A percentile compares a stretch with the other conserved stretches of the same genome.
phyloP scores from a whole-genome alignment of 2,113 vertebrate species.

The Chloropsis cyanopogon region DNA sequence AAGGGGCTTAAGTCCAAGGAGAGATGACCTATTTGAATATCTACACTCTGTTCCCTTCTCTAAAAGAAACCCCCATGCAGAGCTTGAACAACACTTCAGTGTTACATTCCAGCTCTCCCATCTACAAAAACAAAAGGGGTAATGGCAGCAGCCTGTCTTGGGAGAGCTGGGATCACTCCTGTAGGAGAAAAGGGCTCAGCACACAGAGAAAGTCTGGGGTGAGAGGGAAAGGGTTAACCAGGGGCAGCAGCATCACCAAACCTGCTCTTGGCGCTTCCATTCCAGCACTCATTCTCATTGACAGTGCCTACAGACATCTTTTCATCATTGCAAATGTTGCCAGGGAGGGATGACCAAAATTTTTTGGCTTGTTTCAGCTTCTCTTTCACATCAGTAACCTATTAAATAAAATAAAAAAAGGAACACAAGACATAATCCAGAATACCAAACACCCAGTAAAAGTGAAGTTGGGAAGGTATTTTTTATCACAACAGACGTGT shows the following conservation, averaged over 20 bases:
- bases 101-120: not conserved
- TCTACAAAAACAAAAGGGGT: not conserved
- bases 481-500: conserved; percentile 11
- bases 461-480: conserved; percentile 10
- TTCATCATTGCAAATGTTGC: conserved; percentile 85
- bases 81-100: not conserved
- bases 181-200: not conserved
- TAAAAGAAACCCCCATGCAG: fast-evolving
- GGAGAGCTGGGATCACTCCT: not conserved
- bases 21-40: not conserved
- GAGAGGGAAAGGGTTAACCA: not conserved
- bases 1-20: not conserved
- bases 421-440: conserved; percentile 21
- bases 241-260: conserved; percentile 14
- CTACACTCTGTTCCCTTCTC: not conserved
- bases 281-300: conserved; percentile 84
- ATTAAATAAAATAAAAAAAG: not conserved
- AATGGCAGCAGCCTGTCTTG: not conserved
- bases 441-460: not conserved
- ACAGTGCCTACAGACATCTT: conserved; percentile 79
- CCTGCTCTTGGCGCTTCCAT: conserved; percentile 94
- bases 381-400: conserved; percentile 95
- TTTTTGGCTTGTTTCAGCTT: conserved; percentile 93
- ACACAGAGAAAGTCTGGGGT: fast-evolving
- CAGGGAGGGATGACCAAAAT: conserved; percentile 96